Percentiles rank a stretch among this genome's conserved stretches.
These are phyloP conservation scores for Clunio marinus DNA, from an alignment of 2,888 invertebrate genomes.

Conservation along the genomic window DNA sequence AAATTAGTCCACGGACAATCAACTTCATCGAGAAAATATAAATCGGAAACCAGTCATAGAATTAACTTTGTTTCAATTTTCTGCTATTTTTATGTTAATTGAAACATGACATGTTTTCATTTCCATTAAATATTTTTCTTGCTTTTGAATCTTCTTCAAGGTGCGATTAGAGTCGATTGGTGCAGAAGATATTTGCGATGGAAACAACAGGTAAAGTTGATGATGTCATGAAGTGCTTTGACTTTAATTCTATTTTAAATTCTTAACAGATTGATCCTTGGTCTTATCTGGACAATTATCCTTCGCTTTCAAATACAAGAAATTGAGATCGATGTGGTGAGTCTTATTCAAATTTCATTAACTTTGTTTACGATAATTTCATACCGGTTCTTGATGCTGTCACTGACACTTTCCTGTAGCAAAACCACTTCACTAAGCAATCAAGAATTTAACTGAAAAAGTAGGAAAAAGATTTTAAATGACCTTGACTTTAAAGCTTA, in stretches of 20 bases:
- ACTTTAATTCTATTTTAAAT: background rate
- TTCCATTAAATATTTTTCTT: no score
- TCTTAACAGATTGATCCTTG: conserved; percentile 62
- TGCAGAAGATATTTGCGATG: conserved; percentile 82
- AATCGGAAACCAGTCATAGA: no score
- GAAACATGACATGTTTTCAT: no score
- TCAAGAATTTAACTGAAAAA: background rate
- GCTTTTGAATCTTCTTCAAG: conserved; percentile 51
- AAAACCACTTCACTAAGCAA: background rate
- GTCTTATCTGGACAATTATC: conserved; percentile 99
- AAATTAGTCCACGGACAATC: no score
- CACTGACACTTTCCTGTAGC: no score
- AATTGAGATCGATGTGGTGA: conserved; percentile 93
- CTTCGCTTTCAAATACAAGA: conserved; percentile 98
- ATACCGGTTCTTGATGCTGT: no score
- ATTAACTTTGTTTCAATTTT: no score
- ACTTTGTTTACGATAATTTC: no score
- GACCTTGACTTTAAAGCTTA: background rate
- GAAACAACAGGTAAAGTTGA: conserved; percentile 52
- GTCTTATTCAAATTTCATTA: no score
- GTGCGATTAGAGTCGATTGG: conserved; percentile 97
- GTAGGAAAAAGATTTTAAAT: background rate
- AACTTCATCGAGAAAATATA: no score
- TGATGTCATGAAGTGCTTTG: background rate
- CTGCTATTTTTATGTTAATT: no score